Base-by-base conservation (phyloP, 2,797 vertebrate species). In the Borostomias antarcticus region DNA sequence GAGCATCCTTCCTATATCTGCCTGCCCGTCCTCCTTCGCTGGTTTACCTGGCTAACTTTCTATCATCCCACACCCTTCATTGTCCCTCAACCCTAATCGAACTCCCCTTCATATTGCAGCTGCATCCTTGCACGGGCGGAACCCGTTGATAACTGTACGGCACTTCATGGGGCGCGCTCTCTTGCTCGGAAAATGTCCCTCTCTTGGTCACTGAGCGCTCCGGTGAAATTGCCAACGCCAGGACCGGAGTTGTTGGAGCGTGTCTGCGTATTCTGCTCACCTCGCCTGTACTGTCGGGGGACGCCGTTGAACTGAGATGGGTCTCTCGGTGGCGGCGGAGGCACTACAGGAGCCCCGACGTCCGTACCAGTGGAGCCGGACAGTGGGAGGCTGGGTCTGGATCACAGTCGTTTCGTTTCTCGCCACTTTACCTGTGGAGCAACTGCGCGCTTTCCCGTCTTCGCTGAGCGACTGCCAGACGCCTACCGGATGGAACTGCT, bases 381-480 rank as follows among this genome's bases (percentile, higher is more conserved):
- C 93, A 74, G 93, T 92, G 82, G 90, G 94, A 79, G 92, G 94
- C 71, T 94, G 95, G 92, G 89, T 95, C 63, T 86, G 96, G 91
- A 92, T 96, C 77, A 89, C 93, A 56, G 83, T 94, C 70, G 83
- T 98, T 65, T 92, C 90, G 0, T 93, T 98, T 53, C 80, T 96
- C 80, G 88, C 93, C 70, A 93, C 94, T 82, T 94, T 95, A 85
- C 96, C 96, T 73, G 95, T 92, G 81, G 94, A 94, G 83, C 94
- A 93, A 90, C 94, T 97, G 87, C 91, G 95, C 85, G 96, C 96
- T 71, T 98, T 97, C 90, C 96, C 96, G 74, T 97, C 96, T 82
- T 98, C 96, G 88, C 91, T 98, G 83, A 98, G 96, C 88, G 96
- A 98, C 92, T 98, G 96, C 86, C 96, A 98, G 90, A 98, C 96